Conservation (phyloP, 2,888 invertebrate genomes). For the Phyllotreta striolata region DNA sequence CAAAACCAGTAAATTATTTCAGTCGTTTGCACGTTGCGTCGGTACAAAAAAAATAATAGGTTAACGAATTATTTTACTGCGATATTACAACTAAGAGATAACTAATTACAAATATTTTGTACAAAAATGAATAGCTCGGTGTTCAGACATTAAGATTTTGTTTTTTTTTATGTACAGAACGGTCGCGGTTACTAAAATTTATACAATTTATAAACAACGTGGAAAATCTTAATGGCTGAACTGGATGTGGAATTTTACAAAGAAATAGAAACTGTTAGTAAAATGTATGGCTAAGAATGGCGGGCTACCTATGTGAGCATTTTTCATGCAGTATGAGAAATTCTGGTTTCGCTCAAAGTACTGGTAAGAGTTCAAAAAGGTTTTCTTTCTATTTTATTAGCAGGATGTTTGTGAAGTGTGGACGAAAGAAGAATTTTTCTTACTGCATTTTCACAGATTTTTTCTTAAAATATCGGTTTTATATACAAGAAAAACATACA, state of each 20-base stretch:
- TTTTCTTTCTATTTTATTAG: slow-evolving; percentile 22
- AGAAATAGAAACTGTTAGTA: slow-evolving; percentile 25
- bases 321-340: slow-evolving; percentile 23
- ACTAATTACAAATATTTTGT: slow-evolving; percentile 44
- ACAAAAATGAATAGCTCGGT: slow-evolving; percentile 36
- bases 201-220: not conserved
- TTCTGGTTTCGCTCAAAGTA: not conserved
- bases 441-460: too few species aligned
- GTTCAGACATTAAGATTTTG: slow-evolving; percentile 3
- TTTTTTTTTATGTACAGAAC: not conserved
- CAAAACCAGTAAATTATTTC: slow-evolving; percentile 20
- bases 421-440: not conserved
- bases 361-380: too few species aligned
- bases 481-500: too few species aligned
- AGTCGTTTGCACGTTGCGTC: slow-evolving; percentile 18
- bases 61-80: slow-evolving; percentile 19
- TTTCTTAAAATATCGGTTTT: too few species aligned
- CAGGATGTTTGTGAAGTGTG: not conserved
- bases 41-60: slow-evolving; percentile 24
- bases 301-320: slow-evolving; percentile 56
- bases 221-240: slow-evolving; percentile 9
- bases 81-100: slow-evolving; percentile 36
- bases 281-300: slow-evolving; percentile 55
- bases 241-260: not conserved
- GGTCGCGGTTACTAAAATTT: not conserved